Percentiles rank a stretch among this genome's conserved stretches.
phyloP scores from a whole-genome alignment of 1,140 invertebrate genomes.

The Probaryconus sp. region DNA sequence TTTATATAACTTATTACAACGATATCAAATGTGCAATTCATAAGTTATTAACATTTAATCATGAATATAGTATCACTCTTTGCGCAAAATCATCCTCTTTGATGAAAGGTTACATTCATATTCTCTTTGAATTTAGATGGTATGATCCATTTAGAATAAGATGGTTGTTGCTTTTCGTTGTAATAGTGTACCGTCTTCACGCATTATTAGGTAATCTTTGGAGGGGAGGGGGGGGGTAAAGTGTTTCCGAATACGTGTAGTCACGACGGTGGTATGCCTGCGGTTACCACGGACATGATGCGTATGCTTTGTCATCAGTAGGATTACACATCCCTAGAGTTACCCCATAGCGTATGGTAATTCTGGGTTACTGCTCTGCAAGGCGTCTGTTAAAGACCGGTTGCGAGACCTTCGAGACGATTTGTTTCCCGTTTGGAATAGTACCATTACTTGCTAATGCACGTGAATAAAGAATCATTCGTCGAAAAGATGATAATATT shows the following conservation, averaged over 20 bases:
- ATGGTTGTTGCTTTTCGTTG: constrained; percentile 14
- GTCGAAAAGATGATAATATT: constrained; percentile 43
- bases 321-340: constrained; percentile 47
- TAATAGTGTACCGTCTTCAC: constrained; percentile 61
- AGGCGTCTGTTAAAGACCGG: constrained; percentile 51
- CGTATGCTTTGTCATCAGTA: constrained; percentile 57
- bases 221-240: constrained; percentile 61
- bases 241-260: constrained; percentile 67
- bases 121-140: constrained; percentile 13
- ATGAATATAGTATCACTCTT: constrained; percentile 4
- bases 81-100: constrained; percentile 20
- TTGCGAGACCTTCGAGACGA: constrained; percentile 33
- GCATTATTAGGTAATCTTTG: constrained; percentile 63
- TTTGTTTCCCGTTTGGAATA: constrained; percentile 37
- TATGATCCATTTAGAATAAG: constrained; percentile 21
- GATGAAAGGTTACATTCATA: background rate
- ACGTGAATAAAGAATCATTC: constrained; percentile 48
- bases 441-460: constrained; percentile 50
- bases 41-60: background rate
- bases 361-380: constrained; percentile 35
- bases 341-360: constrained; percentile 56
- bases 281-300: constrained; percentile 41
- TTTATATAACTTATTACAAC: no score
- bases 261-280: constrained; percentile 59
- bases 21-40: background rate